A percentile compares a stretch with the other conserved stretches of the same genome.
Evolutionary conservation across 1,140 invertebrate genomes (phyloP).

Genomic region (Eciton burchellii): DNA sequence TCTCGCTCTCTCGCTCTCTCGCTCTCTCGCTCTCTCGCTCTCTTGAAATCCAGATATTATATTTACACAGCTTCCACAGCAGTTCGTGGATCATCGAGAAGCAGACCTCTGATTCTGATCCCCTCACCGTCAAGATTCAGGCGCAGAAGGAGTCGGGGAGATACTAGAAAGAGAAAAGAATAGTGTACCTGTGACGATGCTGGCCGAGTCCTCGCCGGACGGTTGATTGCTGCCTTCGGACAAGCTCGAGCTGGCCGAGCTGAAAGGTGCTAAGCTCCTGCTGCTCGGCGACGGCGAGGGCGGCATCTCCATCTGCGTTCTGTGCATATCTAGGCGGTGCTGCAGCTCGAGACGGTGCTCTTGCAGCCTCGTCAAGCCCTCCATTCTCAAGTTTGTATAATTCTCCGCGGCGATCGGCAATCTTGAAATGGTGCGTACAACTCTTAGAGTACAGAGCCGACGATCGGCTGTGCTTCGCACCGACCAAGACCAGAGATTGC

Average conservation of each 20-base stretch:
- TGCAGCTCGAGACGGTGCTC: slow-evolving; percentile 84
- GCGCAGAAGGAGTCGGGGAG: background rate
- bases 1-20: no score
- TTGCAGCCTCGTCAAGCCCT: slow-evolving; percentile 84
- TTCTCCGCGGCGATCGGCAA: slow-evolving; percentile 81
- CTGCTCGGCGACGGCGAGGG: slow-evolving; percentile 94
- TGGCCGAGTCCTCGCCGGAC: slow-evolving; percentile 92
- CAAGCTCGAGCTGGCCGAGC: slow-evolving; percentile 94
- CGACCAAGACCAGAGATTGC: slow-evolving; percentile 13
- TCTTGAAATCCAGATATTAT: background rate
- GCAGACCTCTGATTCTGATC: slow-evolving; percentile 30
- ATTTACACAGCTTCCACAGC: slow-evolving; percentile 22
- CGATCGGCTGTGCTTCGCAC: slow-evolving; percentile 33
- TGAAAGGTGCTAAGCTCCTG: slow-evolving; percentile 92
- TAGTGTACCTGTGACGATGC: slow-evolving; percentile 94
- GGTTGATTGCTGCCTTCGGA: slow-evolving; percentile 92
- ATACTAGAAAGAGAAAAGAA: slow-evolving; percentile 68
- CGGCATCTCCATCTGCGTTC: slow-evolving; percentile 86
- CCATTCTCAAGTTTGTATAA: slow-evolving; percentile 85
- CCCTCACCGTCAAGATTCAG: slow-evolving; percentile 17
- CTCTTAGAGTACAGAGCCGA: slow-evolving; percentile 49
- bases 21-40: no score
- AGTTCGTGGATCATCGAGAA: slow-evolving; percentile 49
- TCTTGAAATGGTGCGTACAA: slow-evolving; percentile 82
- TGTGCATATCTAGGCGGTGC: slow-evolving; percentile 84